Conservation (phyloP, 2,888 invertebrate species). For the Embidobia sp. region DNA sequence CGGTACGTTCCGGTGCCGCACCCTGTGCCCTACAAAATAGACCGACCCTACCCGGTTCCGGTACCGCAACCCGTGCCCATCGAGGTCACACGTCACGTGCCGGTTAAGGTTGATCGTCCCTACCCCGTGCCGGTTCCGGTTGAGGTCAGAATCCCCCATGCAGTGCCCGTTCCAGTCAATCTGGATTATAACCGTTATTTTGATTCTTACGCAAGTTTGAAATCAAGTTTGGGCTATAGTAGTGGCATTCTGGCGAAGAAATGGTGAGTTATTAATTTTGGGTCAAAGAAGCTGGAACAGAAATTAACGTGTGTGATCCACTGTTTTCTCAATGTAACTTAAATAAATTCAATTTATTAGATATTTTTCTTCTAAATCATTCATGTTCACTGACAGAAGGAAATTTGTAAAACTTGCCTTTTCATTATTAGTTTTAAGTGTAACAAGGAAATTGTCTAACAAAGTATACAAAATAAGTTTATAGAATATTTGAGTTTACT, state of each 20-base stretch:
- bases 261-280: conserved; percentile 41
- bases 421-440: too few relatives aligned
- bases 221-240: neutral
- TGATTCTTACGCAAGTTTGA: conserved; percentile 9
- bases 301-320: too few relatives aligned
- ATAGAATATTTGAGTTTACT: too few relatives aligned
- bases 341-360: too few relatives aligned
- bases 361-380: too few relatives aligned
- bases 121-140: conserved; percentile 70
- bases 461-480: too few relatives aligned
- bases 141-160: conserved; percentile 57
- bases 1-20: conserved; percentile 69
- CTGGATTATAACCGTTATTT: conserved; percentile 19
- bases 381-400: too few relatives aligned
- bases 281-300: too few relatives aligned
- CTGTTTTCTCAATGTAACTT: too few relatives aligned
- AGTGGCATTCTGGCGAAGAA: conserved; percentile 13
- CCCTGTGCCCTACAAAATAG: conserved; percentile 68
- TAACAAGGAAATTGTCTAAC: too few relatives aligned
- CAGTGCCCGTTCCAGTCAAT: conserved; percentile 62
- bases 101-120: conserved; percentile 70
- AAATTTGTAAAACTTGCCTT: too few relatives aligned
- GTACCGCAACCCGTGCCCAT: conserved; percentile 54
- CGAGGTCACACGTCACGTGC: conserved; percentile 69
- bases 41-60: conserved; percentile 71